Conservation (phyloP, 2,797 vertebrate genomes). For the Anomalospiza imberbis region DNA sequence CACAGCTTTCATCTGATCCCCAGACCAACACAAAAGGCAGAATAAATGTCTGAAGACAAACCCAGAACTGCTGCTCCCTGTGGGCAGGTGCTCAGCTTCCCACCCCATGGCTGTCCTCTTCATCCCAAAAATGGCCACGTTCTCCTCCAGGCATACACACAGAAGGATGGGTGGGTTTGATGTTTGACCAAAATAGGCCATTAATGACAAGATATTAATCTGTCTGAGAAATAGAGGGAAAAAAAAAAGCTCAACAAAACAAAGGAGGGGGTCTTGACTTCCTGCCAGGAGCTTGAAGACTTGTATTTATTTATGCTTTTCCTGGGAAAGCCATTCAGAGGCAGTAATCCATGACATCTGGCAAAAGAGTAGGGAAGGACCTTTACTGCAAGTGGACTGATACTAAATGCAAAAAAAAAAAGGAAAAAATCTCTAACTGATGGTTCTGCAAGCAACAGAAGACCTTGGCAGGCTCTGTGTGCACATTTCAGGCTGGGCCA, state of each 20-base stretch:
- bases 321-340: constrained; percentile 66
- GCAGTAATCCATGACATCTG: constrained; percentile 67
- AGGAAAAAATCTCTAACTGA: background rate
- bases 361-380: constrained; percentile 51
- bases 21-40: background rate
- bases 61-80: background rate
- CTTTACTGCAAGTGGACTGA: constrained; percentile 52
- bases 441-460: constrained; percentile 26
- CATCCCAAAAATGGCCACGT: rapidly evolving
- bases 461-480: background rate
- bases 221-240: background rate
- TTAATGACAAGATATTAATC: constrained; percentile 57
- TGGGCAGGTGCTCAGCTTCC: background rate
- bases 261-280: constrained; percentile 42
- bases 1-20: background rate
- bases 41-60: background rate
- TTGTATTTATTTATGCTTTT: constrained; percentile 62
- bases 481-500: rapidly evolving
- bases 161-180: background rate
- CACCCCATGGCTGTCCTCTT: background rate
- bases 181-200: constrained; percentile 14
- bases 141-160: background rate
- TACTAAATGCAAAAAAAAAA: background rate
- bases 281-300: background rate
- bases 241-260: background rate